phyloP scores from a whole-genome alignment of 2,888 invertebrate species.

The Meiosimyza decipiens region DNA sequence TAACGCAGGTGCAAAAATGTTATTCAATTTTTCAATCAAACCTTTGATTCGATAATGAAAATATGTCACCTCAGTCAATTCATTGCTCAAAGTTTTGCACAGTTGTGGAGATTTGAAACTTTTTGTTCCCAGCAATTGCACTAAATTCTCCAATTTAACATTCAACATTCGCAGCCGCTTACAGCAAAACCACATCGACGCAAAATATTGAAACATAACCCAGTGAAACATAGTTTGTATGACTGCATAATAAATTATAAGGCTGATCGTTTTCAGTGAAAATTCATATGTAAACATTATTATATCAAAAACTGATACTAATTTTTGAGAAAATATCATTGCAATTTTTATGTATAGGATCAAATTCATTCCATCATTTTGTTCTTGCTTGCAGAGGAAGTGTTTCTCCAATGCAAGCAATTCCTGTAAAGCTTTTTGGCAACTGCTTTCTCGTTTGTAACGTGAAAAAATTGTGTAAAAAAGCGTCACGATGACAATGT shows the following conservation, averaged over 20 bases:
- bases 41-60: background rate
- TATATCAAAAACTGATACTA: too few species aligned
- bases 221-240: background rate
- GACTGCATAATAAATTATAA: background rate
- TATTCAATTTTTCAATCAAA: background rate
- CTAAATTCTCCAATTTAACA: background rate
- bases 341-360: too few species aligned
- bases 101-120: too few species aligned
- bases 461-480: slow-evolving; percentile 1
- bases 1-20: background rate
- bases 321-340: too few species aligned
- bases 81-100: background rate
- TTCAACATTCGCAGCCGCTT: background rate
- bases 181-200: background rate
- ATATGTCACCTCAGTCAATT: background rate
- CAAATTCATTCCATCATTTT: too few species aligned
- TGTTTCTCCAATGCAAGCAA: background rate
- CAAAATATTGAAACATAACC: slow-evolving; percentile 1
- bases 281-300: background rate
- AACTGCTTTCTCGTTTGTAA: background rate
- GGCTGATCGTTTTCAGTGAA: background rate
- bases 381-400: background rate
- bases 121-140: too few species aligned
- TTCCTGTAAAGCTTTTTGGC: background rate
- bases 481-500: background rate